Conservation (phyloP, 2,113 vertebrate species). For the Phaethornis superciliosus region DNA sequence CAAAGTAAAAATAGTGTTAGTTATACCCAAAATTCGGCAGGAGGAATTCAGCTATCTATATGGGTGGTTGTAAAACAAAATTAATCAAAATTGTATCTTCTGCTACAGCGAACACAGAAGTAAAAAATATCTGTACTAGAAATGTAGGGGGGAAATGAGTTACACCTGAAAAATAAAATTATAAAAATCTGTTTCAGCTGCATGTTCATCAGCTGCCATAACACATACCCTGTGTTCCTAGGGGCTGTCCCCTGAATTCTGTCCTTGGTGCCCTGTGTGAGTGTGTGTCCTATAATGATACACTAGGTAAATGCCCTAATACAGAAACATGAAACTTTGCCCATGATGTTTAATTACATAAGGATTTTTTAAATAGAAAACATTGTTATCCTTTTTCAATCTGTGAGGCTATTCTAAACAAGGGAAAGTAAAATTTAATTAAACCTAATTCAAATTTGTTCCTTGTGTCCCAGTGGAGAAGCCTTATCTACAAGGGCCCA, state of each 20-base stretch:
- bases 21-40: not conserved
- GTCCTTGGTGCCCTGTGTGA: not conserved
- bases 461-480: not conserved
- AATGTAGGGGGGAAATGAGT: not conserved
- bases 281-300: not conserved
- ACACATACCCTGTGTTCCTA: not conserved
- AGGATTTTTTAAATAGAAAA: not conserved
- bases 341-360: not conserved
- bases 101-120: not conserved
- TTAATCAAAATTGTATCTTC: not conserved
- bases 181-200: not conserved
- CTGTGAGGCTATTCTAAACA: constrained; percentile 1
- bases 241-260: not conserved
- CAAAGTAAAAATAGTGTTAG: not conserved
- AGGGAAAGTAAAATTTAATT: constrained; percentile 31
- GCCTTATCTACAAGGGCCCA: constrained; percentile 38
- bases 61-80: not conserved
- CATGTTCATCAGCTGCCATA: not conserved
- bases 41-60: not conserved
- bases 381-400: not conserved
- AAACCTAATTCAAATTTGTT: constrained; percentile 20
- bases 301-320: not conserved
- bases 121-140: not conserved
- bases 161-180: not conserved
- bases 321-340: not conserved